Percentiles rank a stretch among this genome's conserved stretches.
Evolutionary conservation across 2,888 invertebrate genomes (phyloP).

Genomic region (Diachrysia chrysitis): DNA sequence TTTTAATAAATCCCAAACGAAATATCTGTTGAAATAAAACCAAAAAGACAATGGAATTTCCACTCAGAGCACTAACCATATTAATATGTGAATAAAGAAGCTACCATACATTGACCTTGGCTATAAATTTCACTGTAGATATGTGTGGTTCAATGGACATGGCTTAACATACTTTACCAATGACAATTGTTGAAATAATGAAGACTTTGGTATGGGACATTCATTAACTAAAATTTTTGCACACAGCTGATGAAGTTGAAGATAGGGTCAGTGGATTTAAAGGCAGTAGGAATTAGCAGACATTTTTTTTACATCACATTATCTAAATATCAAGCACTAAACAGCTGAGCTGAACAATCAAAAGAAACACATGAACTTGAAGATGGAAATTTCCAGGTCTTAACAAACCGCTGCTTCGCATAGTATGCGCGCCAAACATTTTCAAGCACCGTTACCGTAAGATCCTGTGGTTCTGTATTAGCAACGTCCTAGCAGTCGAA

Average conservation of each 20-base stretch:
- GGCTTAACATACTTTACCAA: slow-evolving; percentile 21
- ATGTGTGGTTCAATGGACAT: slow-evolving; percentile 22
- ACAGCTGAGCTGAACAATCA: not conserved
- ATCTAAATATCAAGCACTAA: not conserved
- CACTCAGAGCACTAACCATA: slow-evolving; percentile 42
- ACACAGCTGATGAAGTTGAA: not conserved
- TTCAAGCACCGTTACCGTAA: not conserved
- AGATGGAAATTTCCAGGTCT: not conserved
- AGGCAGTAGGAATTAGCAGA: no score
- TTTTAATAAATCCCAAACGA: slow-evolving; percentile 38
- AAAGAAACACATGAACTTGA: not conserved
- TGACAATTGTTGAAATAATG: slow-evolving; percentile 26
- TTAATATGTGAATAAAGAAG: slow-evolving; percentile 52
- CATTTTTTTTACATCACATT: no score
- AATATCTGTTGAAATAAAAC: slow-evolving; percentile 39
- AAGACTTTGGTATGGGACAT: slow-evolving; percentile 26
- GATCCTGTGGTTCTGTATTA: not conserved
- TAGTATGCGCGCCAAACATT: not conserved
- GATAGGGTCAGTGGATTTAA: not conserved
- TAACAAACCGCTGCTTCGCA: not conserved
- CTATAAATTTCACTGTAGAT: slow-evolving; percentile 51
- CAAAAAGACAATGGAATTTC: slow-evolving; percentile 39
- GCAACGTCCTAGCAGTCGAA: slow-evolving; percentile 3
- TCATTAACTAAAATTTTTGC: not conserved
- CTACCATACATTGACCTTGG: slow-evolving; percentile 44